Base-by-base conservation (phyloP, 1,140 invertebrate genomes). In the Oreohelix idahoensis region DNA sequence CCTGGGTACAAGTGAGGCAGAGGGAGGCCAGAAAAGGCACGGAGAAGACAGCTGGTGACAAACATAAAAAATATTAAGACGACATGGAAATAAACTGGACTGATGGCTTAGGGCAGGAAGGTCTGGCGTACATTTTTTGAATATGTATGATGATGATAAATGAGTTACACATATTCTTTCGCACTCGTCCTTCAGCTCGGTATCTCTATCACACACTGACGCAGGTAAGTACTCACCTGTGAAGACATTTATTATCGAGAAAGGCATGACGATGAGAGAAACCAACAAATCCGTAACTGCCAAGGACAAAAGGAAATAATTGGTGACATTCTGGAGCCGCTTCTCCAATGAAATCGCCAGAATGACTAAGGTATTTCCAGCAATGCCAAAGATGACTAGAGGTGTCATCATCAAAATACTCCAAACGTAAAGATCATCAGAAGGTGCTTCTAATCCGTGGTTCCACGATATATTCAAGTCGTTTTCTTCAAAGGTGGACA, bases 231-330 rank as follows among this genome's bases (percentile, higher is more conserved):
- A 86, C 90, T 98, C 98, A 85, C 91, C 93, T 81, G 93, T 89
- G 63, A 94, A 89, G 83, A 94, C 93, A 86, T 94, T 93, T 29
- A 92, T 91, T n/a, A 94, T 93, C 39, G 92, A 93, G 79, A 97
- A 96, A 15, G 95, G 95, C 90, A 97, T 95, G 15, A 97, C 94
- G 23, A 96, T 93, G 70, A 91, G 84, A 8, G 95, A 95, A 36
- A 99, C 97, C 87, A 99, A 96, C 86, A 99, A 95, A 93, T 99
- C 98, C 71, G 98, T 97, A 85, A 99, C 96, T 29, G 98, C 98
- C 87, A 99, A 93, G 15, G 97, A 98, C 39, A 97, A 97, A 87
- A 99, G 94, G 93, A 99, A 99, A 85, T 98, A 95, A 93, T 99
- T 99, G 78, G 97, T 97, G 87, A 99, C 97, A 89, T 97, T 95